These are phyloP conservation scores for Cotesia chilonis DNA, from an alignment of 1,140 invertebrate genomes.

Conservation along the genomic window DNA sequence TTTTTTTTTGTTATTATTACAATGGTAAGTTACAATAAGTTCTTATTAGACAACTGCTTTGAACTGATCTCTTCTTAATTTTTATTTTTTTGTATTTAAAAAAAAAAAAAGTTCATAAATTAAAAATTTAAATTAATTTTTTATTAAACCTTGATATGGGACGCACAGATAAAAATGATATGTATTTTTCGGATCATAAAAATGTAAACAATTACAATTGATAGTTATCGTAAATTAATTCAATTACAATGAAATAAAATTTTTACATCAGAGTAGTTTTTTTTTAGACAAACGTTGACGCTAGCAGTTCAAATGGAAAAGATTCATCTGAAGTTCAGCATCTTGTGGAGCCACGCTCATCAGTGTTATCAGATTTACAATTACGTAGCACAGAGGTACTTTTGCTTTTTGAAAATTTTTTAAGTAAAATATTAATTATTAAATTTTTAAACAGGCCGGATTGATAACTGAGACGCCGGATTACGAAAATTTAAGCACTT, in stretches of 20 bases:
- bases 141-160: not conserved
- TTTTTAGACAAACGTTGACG: slow-evolving; percentile 49
- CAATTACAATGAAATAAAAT: not conserved
- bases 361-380: slow-evolving; percentile 57
- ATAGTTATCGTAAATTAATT: not conserved
- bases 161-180: too few species aligned
- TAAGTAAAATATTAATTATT: not conserved
- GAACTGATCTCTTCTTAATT: too few species aligned
- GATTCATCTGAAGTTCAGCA: slow-evolving; percentile 43
- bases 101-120: too few species aligned
- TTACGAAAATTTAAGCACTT: slow-evolving; percentile 74
- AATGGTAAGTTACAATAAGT: too few species aligned
- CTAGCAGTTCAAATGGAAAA: slow-evolving; percentile 52
- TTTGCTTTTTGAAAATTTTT: not conserved
- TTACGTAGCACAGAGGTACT: slow-evolving; percentile 61
- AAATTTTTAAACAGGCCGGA: slow-evolving; percentile 64
- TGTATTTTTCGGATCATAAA: not conserved
- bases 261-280: slow-evolving; percentile 8
- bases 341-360: slow-evolving; percentile 49
- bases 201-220: not conserved
- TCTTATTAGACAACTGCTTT: too few species aligned
- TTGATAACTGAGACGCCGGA: slow-evolving; percentile 73
- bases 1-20: too few species aligned
- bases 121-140: not conserved
- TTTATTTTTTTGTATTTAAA: too few species aligned